These are phyloP conservation scores for Colius striatus DNA, from an alignment of 2,113 vertebrate species.

Conservation along the genomic window DNA sequence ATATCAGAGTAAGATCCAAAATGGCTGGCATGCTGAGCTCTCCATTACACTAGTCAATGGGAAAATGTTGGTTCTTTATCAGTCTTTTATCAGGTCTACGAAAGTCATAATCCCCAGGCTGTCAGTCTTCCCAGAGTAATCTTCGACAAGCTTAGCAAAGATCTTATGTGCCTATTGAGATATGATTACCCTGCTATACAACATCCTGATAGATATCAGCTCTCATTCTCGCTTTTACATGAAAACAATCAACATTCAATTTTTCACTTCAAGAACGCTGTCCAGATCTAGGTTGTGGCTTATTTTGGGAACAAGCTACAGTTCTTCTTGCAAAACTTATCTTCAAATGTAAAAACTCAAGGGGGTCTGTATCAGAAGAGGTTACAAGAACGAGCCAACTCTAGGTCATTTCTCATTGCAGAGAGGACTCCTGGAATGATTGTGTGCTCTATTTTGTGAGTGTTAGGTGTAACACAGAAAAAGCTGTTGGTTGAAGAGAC, in stretches of 20 bases:
- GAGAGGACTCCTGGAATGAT: neutral
- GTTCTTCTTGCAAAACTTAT: neutral
- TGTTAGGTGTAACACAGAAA: neutral
- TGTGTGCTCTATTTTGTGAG: neutral
- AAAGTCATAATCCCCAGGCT: neutral
- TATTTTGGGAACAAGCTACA: neutral
- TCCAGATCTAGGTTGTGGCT: neutral
- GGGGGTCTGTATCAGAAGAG: neutral
- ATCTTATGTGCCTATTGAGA: rapidly evolving
- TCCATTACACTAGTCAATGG: neutral
- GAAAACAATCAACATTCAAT: neutral
- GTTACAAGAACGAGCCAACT: neutral
- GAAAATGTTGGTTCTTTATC: neutral
- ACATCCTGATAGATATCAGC: neutral
- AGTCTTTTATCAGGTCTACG: neutral
- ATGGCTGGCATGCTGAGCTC: neutral
- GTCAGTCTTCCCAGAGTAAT: neutral
- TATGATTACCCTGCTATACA: rapidly evolving
- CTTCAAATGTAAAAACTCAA: neutral
- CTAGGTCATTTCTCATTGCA: neutral
- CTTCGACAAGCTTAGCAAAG: neutral
- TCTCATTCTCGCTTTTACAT: neutral
- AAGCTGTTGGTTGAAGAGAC: neutral
- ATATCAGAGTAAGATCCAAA: neutral
- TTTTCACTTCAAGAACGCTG: neutral